phyloP scores from a whole-genome alignment of 2,797 vertebrate species.

The Schizopygopsis pylzovi region DNA sequence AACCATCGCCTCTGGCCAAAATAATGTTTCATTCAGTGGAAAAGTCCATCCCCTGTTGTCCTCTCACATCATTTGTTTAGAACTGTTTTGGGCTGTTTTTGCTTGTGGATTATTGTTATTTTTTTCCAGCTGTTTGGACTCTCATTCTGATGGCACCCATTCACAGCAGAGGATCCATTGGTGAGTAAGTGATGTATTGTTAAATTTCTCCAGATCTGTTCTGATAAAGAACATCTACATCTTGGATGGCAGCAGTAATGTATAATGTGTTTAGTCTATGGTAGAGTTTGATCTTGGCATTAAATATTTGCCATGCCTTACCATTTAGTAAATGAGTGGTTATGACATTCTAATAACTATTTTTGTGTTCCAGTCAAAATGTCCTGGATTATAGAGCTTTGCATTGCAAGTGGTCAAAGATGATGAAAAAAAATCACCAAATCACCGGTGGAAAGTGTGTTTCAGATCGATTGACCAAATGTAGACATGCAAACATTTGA shows the following conservation, averaged over 20 bases:
- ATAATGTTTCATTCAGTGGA: neutral
- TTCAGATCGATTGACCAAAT: neutral
- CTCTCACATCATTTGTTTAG: neutral
- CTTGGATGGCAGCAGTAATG: neutral
- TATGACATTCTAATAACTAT: neutral
- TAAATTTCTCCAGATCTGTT: neutral
- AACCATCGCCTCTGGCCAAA: neutral
- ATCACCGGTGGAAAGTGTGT: neutral
- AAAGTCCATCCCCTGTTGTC: neutral
- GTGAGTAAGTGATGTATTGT: neutral
- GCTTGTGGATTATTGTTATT: neutral
- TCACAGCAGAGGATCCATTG: neutral
- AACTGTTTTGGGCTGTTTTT: neutral
- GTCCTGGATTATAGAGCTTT: neutral
- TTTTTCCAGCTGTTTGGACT: neutral
- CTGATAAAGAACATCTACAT: neutral
- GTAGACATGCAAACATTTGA: neutral
- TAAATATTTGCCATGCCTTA: neutral
- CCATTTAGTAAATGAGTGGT: neutral
- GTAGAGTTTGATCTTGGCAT: neutral
- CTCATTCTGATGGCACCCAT: neutral
- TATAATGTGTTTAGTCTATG: neutral
- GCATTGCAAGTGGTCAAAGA: neutral
- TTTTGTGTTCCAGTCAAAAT: neutral
- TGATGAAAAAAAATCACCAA: neutral